A percentile compares a stretch with the other conserved stretches of the same genome.
Conservation (phyloP, 2,797 vertebrate genomes). For the Halcyon leucocephala region DNA sequence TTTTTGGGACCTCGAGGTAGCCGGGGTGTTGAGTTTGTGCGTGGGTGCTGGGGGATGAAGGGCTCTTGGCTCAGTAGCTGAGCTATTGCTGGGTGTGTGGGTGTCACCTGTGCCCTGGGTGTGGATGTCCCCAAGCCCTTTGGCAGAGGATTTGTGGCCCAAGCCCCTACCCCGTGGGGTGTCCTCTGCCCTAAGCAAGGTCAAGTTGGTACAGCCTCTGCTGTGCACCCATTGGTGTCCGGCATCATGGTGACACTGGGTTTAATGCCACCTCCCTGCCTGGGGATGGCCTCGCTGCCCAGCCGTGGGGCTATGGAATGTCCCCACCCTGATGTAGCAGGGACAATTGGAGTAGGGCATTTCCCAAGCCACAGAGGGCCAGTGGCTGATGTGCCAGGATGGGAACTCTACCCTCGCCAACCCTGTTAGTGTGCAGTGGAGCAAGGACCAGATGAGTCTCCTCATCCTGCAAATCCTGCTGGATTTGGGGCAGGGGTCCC, state of each 20-base stretch:
- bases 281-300: background rate
- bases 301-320: accelerated
- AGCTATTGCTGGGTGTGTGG: accelerated
- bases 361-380: background rate
- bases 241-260: accelerated
- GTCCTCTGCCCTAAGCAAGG: background rate
- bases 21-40: accelerated
- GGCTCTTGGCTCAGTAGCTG: accelerated
- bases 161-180: accelerated
- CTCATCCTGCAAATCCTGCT: background rate
- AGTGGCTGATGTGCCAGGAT: accelerated
- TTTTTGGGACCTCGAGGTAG: background rate
- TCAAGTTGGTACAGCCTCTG: background rate
- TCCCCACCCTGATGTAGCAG: background rate
- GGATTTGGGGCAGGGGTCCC: background rate
- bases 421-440: accelerated
- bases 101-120: accelerated
- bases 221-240: accelerated
- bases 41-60: background rate
- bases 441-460: background rate
- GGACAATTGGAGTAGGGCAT: accelerated
- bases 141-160: background rate
- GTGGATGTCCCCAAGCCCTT: background rate
- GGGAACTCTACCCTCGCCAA: accelerated
- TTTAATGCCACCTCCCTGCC: background rate